These are phyloP conservation scores for Diadema setosum DNA, from an alignment of 35 echinoderm and acorn worm species.

Conservation along the genomic window DNA sequence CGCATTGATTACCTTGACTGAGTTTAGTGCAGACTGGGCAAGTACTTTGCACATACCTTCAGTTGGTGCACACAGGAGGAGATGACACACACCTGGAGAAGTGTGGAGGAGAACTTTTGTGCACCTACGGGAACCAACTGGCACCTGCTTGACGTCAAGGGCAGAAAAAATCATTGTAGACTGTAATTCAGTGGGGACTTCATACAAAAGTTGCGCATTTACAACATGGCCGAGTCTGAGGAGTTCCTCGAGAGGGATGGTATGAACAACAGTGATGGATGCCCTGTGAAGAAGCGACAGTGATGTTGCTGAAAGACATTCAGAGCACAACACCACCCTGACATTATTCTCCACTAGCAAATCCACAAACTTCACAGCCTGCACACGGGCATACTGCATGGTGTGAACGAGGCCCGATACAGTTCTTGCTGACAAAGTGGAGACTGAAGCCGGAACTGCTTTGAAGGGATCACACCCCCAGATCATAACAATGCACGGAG, in stretches of 20 bases:
- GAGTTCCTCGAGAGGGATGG: not conserved
- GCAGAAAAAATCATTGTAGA: not conserved
- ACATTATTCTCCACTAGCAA: not conserved
- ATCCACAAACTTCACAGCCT: not conserved
- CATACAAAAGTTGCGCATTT: not conserved
- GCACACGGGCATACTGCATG: not conserved
- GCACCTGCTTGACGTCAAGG: not conserved
- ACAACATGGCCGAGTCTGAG: not conserved
- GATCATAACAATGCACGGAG: not conserved
- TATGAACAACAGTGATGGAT: not conserved
- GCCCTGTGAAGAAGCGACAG: not conserved
- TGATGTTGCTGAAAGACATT: not conserved
- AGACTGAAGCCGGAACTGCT: not conserved
- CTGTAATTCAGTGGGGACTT: not conserved
- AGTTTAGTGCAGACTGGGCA: not conserved
- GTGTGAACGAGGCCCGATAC: not conserved
- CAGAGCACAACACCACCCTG: not conserved
- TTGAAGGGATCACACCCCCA: not conserved
- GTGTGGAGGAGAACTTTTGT: not conserved
- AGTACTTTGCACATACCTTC: not conserved
- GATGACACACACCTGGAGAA: not conserved
- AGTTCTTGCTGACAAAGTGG: not conserved
- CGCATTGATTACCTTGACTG: not conserved
- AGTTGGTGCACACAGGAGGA: not conserved
- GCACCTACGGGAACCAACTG: not conserved